A percentile compares a stretch with the other conserved stretches of the same genome.
Evolutionary conservation across 2,113 vertebrate species (phyloP).

Genomic region (Thamnophis sirtalis): DNA sequence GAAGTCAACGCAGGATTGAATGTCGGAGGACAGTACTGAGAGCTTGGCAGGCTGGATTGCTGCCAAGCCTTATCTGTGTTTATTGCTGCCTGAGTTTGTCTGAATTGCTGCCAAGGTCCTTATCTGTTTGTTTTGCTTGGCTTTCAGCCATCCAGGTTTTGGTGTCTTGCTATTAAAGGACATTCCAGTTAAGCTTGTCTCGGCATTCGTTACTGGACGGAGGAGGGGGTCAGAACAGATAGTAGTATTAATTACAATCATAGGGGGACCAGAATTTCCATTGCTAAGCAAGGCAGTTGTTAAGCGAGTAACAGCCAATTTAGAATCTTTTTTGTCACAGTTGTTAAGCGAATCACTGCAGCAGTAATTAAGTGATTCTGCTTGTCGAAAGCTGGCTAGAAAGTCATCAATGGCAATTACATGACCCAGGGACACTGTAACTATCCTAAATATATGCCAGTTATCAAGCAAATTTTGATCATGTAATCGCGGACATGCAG

Average conservation of each 20-base stretch:
- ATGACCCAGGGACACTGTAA: neutral
- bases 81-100: too few relatives aligned
- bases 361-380: neutral
- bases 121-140: too few relatives aligned
- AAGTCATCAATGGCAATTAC: neutral
- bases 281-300: neutral
- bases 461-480: neutral
- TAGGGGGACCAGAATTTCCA: neutral
- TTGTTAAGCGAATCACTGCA: neutral
- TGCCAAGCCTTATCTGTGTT: too few relatives aligned
- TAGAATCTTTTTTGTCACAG: neutral
- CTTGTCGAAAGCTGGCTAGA: neutral
- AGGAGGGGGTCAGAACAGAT: too few relatives aligned
- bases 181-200: too few relatives aligned
- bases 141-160: too few relatives aligned
- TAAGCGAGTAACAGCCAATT: neutral
- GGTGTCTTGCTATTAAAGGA: too few relatives aligned
- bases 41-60: too few relatives aligned
- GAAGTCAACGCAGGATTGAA: too few relatives aligned
- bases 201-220: too few relatives aligned
- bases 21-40: too few relatives aligned
- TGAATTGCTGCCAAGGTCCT: too few relatives aligned
- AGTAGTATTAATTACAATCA: neutral
- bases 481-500: neutral
- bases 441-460: neutral